Evolutionary conservation across 2,888 invertebrate species (phyloP).

Genomic region (Boloria selene): DNA sequence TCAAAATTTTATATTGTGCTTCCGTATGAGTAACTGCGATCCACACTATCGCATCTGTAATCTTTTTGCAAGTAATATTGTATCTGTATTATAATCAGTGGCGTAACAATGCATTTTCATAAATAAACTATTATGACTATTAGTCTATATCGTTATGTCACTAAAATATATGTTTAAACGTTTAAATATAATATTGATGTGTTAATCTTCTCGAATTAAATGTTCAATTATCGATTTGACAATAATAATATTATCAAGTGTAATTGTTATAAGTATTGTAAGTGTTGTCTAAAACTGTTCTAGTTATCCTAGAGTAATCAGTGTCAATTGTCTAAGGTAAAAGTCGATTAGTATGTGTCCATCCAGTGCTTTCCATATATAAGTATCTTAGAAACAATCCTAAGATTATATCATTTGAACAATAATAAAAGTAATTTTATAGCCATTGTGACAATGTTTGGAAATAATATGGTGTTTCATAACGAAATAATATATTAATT

Average conservation of each 20-base stretch:
- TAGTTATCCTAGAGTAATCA: constrained; percentile 16
- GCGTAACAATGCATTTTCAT: neutral
- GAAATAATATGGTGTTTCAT: no score
- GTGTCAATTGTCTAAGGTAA: constrained; percentile 27
- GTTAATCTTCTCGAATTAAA: constrained; percentile 20
- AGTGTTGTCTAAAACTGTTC: constrained; percentile 35
- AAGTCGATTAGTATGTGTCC: constrained; percentile 41
- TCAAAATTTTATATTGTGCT: no score
- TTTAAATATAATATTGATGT: constrained; percentile 3
- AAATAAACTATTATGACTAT: neutral
- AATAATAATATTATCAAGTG: constrained; percentile 50
- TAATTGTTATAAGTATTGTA: constrained; percentile 44
- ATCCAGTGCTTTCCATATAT: constrained; percentile 11
- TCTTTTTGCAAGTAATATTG: constrained; percentile 1
- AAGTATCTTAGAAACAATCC: neutral
- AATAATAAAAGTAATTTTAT: neutral
- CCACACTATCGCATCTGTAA: neutral
- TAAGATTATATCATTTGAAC: neutral
- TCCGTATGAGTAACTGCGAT: neutral
- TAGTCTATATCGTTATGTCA: neutral
- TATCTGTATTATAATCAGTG: neutral
- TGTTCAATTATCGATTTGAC: constrained; percentile 53
- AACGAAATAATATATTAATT: no score
- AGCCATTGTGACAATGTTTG: neutral
- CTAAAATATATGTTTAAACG: neutral